Base-by-base conservation (phyloP, 2,113 vertebrate species). In the Cyrtonyx montezumae region DNA sequence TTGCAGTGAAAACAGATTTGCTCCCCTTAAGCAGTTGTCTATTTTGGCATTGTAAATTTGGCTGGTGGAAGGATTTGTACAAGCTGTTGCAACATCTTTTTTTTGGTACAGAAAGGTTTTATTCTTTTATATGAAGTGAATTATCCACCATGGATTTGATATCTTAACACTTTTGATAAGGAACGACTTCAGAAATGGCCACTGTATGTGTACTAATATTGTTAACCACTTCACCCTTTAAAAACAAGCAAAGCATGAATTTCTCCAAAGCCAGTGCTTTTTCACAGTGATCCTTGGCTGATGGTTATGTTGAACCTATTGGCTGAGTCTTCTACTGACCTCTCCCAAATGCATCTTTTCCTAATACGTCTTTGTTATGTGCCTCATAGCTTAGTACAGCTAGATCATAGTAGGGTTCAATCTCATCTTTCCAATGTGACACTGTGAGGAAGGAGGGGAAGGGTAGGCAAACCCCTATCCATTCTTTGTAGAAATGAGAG, bases 11-110 rank as follows among this genome's bases (percentile, higher is more conserved):
- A 79, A 56, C 16, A 84, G 42, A 43, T 88, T 70, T 89, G 15
- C 6, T 67, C 0, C 21, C 4, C 0, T 0, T 46, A 80, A 78
- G 23, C 9, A 88, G 58, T 62, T 28, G 15, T 7, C 0, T 4
- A 32, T 91, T 86, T 79, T 88, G n/a, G 17, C 62, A 63, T 40
- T 89, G 5, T 5, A n/a, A 3, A 18, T 86, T 75, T 6, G 14
- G 43, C 19, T n/a, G 6, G 25, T 42, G 15, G 28, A 84, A 71
- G 22, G 16, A 71, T 74, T 80, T 87, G 17, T 36, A 58, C 30
- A 80, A 80, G 56, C 20, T 61, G 34, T 77, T 91, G 42, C 25
- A 45, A 13, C 28, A 28, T 48, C 6, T 51, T 68, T 61, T 61
- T 55, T 59, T 25, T 65, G 0, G 0, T 74, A 34, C 30, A 55